These are phyloP conservation scores for Psittacula derbiana DNA, from an alignment of 2,797 vertebrate genomes.

Conservation along the genomic window DNA sequence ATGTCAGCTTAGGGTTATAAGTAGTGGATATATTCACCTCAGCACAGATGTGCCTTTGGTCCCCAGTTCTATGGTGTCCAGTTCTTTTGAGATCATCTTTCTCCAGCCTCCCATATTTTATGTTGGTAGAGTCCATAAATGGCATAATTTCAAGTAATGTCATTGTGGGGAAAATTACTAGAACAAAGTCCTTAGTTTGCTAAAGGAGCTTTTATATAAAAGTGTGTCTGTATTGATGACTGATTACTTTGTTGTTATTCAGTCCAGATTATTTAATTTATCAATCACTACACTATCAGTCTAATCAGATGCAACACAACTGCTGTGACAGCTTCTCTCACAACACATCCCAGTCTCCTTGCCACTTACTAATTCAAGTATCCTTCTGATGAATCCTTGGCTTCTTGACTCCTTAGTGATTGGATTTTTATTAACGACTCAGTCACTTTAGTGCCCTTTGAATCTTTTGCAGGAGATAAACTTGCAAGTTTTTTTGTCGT, in stretches of 20 bases:
- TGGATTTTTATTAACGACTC: slow-evolving; percentile 21
- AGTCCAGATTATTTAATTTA: slow-evolving; percentile 22
- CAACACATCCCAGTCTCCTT: background rate
- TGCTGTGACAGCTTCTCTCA: background rate
- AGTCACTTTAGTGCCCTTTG: background rate
- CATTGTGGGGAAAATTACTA: slow-evolving; percentile 29
- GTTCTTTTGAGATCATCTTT: slow-evolving; percentile 48
- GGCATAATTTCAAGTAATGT: slow-evolving; percentile 14
- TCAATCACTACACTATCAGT: background rate
- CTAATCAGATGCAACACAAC: background rate
- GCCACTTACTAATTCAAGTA: background rate
- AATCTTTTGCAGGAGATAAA: background rate
- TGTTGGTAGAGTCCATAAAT: slow-evolving; percentile 27
- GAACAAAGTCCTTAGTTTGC: slow-evolving; percentile 46
- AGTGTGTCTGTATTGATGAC: background rate
- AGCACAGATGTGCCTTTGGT: slow-evolving; percentile 65
- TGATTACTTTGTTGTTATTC: slow-evolving; percentile 28
- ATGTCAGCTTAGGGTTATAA: slow-evolving; percentile 36
- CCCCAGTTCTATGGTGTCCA: slow-evolving; percentile 52
- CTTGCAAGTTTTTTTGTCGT: background rate
- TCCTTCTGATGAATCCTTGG: slow-evolving; percentile 18
- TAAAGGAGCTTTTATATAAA: slow-evolving; percentile 50
- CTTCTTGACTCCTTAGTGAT: slow-evolving; percentile 3
- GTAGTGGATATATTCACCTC: slow-evolving; percentile 47
- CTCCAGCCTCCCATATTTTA: slow-evolving; percentile 35